phyloP scores from a whole-genome alignment of 2,888 invertebrate species.

The Hirtodrosophila histrioides region DNA sequence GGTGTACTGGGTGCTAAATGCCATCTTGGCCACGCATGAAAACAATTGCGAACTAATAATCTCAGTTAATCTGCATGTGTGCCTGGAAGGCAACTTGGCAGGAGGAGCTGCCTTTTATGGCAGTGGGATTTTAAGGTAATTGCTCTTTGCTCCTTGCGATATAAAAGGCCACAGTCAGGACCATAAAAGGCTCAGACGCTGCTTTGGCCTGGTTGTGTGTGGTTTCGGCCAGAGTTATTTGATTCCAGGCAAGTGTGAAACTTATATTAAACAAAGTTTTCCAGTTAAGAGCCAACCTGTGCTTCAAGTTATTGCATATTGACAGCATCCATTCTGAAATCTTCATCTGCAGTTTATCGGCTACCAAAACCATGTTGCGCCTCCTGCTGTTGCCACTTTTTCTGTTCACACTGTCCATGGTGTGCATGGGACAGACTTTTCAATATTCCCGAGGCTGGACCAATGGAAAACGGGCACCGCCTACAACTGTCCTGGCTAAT shows the following conservation, averaged over 20 bases:
- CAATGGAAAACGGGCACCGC: slow-evolving; percentile 87
- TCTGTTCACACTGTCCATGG: slow-evolving; percentile 76
- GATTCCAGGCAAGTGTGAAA: slow-evolving; percentile 34
- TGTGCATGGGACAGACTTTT: slow-evolving; percentile 88
- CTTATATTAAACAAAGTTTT: slow-evolving; percentile 5
- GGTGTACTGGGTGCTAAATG: slow-evolving; percentile 55
- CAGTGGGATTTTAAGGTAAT: slow-evolving; percentile 50
- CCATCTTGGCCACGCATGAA: slow-evolving; percentile 62
- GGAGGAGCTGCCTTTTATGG: slow-evolving; percentile 36
- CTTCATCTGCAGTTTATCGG: not conserved
- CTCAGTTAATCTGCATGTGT: slow-evolving; percentile 79
- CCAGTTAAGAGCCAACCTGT: not conserved
- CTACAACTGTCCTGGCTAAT: slow-evolving; percentile 39
- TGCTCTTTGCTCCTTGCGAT: slow-evolving; percentile 41
- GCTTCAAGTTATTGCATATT: too few species aligned
- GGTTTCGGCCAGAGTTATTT: slow-evolving; percentile 22
- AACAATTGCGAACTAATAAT: slow-evolving; percentile 83
- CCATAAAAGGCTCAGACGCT: slow-evolving; percentile 51
- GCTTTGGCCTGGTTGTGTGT: slow-evolving; percentile 35
- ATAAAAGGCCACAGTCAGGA: slow-evolving; percentile 58
- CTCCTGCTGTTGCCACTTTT: slow-evolving; percentile 70
- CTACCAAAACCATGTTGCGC: slow-evolving; percentile 66
- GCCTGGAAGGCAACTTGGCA: slow-evolving; percentile 8
- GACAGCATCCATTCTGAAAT: not conserved
- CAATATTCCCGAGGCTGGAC: slow-evolving; percentile 92